Percentiles rank a stretch among this genome's conserved stretches.
These are phyloP conservation scores for Trematomus bernacchii DNA, from an alignment of 2,797 vertebrate genomes.

Conservation along the genomic window DNA sequence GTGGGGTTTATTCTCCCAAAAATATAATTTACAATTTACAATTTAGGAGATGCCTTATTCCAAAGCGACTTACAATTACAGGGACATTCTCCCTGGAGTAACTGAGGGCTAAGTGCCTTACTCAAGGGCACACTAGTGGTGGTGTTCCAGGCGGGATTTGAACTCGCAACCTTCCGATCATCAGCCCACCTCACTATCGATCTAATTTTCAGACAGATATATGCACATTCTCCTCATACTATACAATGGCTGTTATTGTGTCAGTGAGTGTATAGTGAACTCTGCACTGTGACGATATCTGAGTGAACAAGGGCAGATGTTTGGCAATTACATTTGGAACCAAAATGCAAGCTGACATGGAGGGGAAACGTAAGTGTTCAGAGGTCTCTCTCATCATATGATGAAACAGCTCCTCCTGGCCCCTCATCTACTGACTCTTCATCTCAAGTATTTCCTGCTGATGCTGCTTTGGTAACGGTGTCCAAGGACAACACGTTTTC, in stretches of 20 bases:
- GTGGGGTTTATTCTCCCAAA: too few relatives aligned
- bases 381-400: slow-evolving; percentile 47
- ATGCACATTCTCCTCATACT: neutral
- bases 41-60: too few relatives aligned
- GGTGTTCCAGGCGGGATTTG: too few relatives aligned
- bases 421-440: slow-evolving; percentile 58
- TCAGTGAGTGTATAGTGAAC: neutral
- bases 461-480: slow-evolving; percentile 83
- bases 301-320: slow-evolving; percentile 46
- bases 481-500: slow-evolving; percentile 80
- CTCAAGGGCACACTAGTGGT: too few relatives aligned
- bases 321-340: slow-evolving; percentile 51
- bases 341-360: slow-evolving; percentile 37
- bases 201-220: slow-evolving; percentile 4
- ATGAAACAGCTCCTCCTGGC: slow-evolving; percentile 57
- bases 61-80: too few relatives aligned
- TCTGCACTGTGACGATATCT: neutral
- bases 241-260: neutral
- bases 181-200: too few relatives aligned
- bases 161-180: too few relatives aligned
- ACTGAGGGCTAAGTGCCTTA: too few relatives aligned
- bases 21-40: too few relatives aligned
- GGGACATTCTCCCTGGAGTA: too few relatives aligned
- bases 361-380: slow-evolving; percentile 44
- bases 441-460: slow-evolving; percentile 71